Conservation (phyloP, 2,888 invertebrate species). For the Agonopterix heracliana region DNA sequence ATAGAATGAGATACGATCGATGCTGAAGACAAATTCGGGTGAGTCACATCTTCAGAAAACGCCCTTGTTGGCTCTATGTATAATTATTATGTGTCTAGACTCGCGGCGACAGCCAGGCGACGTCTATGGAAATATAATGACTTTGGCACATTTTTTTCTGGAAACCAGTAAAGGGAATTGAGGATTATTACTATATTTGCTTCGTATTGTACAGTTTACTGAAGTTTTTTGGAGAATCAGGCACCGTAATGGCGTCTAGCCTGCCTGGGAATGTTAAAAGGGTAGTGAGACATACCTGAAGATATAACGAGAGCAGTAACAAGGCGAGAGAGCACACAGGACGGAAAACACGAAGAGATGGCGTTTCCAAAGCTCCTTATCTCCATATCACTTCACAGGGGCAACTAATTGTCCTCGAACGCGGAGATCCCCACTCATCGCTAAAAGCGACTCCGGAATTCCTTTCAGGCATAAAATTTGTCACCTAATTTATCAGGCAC, state of each 20-base stretch:
- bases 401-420: conserved; percentile 60
- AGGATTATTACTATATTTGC: conserved; percentile 24
- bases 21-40: conserved; percentile 54
- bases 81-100: conserved; percentile 70
- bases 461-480: conserved; percentile 67
- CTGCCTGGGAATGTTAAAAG: neutral
- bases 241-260: too few species aligned
- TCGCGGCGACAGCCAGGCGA: conserved; percentile 61
- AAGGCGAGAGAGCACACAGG: conserved; percentile 59
- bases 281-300: conserved; percentile 45
- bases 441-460: conserved; percentile 53
- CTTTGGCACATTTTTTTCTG: conserved; percentile 37
- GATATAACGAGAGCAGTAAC: conserved; percentile 45
- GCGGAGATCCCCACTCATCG: conserved; percentile 53
- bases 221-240: too few species aligned
- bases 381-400: conserved; percentile 69
- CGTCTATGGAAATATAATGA: conserved; percentile 50
- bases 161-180: conserved; percentile 15
- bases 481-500: conserved; percentile 70
- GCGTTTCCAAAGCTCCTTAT: conserved; percentile 56
- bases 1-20: conserved; percentile 59
- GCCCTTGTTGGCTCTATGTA: conserved; percentile 52
- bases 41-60: conserved; percentile 62
- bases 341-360: conserved; percentile 66
- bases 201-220: conserved; percentile 12